Percentiles rank a stretch among this genome's conserved stretches.
These are phyloP conservation scores for Cactoblastis cactorum DNA, from an alignment of 2,888 invertebrate genomes.

Conservation along the genomic window DNA sequence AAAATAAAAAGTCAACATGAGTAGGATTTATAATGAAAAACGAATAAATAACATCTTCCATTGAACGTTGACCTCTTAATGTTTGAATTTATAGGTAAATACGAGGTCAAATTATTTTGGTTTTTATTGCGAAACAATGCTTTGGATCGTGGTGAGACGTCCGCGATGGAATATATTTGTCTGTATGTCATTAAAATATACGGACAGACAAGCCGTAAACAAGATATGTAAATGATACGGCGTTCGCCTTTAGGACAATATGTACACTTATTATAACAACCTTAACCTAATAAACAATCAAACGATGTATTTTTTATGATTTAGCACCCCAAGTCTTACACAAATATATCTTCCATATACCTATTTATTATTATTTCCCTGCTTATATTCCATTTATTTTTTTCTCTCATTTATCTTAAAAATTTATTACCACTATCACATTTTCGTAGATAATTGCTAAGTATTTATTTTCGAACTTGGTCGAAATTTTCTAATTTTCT, in stretches of 20 bases:
- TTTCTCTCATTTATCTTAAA: too few relatives aligned
- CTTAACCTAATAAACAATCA: conserved; percentile 1
- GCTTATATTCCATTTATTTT: too few relatives aligned
- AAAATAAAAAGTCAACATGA: conserved; percentile 65
- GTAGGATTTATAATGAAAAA: conserved; percentile 65
- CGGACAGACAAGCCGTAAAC: conserved; percentile 60
- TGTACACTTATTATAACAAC: not conserved
- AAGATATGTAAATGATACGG: conserved; percentile 65
- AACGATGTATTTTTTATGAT: not conserved
- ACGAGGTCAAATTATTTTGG: conserved; percentile 33
- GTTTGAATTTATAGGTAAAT: not conserved
- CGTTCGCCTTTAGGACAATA: conserved; percentile 26
- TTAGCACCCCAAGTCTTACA: too few relatives aligned
- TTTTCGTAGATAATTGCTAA: too few relatives aligned
- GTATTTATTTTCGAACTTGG: too few relatives aligned
- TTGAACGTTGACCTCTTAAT: conserved; percentile 29
- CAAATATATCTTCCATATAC: too few relatives aligned
- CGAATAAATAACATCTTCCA: conserved; percentile 46
- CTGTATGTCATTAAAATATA: conserved; percentile 60
- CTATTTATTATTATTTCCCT: too few relatives aligned
- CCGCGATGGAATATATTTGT: conserved; percentile 58
- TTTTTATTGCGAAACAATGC: conserved; percentile 47
- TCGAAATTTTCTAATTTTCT: too few relatives aligned
- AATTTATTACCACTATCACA: too few relatives aligned
- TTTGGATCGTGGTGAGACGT: conserved; percentile 40